Evolutionary conservation across 2,888 invertebrate genomes (phyloP).

Genomic region (Choristoneura rosaceana): DNA sequence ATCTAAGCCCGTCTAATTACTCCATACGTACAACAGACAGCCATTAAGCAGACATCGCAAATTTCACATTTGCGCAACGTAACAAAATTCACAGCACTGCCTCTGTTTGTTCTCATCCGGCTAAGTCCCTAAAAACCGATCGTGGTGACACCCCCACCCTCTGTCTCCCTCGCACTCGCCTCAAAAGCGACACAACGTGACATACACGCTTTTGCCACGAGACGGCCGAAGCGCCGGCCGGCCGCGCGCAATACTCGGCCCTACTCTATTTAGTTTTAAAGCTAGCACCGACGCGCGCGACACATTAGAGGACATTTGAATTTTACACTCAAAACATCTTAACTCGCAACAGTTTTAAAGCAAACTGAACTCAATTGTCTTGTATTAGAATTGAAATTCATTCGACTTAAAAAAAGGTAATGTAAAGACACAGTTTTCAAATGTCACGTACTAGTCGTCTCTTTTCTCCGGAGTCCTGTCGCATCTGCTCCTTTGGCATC

Average conservation of each 20-base stretch:
- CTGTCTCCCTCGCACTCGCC: constrained; percentile 74
- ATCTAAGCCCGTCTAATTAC: constrained; percentile 37
- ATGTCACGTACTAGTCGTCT: constrained; percentile 84
- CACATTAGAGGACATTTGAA: constrained; percentile 82
- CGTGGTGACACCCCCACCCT: constrained; percentile 80
- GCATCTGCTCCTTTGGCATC: constrained; percentile 84
- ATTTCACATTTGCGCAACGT: constrained; percentile 73
- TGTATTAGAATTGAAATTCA: constrained; percentile 47
- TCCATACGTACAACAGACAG: constrained; percentile 26
- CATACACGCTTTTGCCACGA: constrained; percentile 64
- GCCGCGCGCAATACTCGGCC: constrained; percentile 66
- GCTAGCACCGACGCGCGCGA: constrained; percentile 77
- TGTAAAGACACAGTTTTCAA: constrained; percentile 85
- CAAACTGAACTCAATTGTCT: constrained; percentile 49
- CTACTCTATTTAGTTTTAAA: constrained; percentile 66
- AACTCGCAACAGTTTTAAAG: constrained; percentile 46
- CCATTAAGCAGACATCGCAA: constrained; percentile 49
- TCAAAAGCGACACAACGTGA: constrained; percentile 78
- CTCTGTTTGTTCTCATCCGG: constrained; percentile 71
- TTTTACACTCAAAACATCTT: constrained; percentile 54
- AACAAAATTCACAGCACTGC: constrained; percentile 69
- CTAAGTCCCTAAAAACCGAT: constrained; percentile 78
- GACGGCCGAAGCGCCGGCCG: constrained; percentile 68
- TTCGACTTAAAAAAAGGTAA: constrained; percentile 57
- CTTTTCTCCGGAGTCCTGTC: constrained; percentile 85